phyloP scores from a whole-genome alignment of 2,888 invertebrate species.

The Lasioglossum morio region DNA sequence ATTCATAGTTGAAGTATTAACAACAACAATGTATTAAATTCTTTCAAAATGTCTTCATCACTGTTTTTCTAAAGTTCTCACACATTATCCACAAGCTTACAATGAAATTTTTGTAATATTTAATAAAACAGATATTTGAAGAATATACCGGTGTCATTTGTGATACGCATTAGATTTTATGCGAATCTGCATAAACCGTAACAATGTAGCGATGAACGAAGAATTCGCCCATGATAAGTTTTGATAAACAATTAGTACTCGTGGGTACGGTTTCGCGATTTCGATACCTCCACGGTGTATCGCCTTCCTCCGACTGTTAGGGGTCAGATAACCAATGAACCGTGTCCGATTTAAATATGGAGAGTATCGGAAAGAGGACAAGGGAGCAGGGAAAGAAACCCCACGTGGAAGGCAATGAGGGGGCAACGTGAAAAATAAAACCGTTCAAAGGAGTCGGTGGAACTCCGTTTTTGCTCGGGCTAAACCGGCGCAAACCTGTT shows the following conservation, averaged over 20 bases:
- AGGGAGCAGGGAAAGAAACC: constrained; percentile 2
- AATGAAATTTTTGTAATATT: background rate
- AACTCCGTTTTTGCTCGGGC: constrained; percentile 60
- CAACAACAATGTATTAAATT: too few species aligned
- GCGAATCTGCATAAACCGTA: background rate
- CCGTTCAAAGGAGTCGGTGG: constrained; percentile 50
- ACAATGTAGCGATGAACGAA: background rate
- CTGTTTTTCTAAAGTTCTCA: background rate
- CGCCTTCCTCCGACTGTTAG: background rate
- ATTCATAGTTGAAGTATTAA: too few species aligned
- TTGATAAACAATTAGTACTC: background rate
- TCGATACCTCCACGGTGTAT: background rate
- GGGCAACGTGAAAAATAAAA: constrained; percentile 27
- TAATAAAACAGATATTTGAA: background rate
- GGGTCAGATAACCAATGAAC: background rate
- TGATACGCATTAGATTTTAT: too few species aligned
- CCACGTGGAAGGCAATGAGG: background rate
- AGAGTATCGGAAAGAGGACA: background rate
- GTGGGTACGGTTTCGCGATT: background rate
- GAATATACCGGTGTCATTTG: too few species aligned
- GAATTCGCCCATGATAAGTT: background rate
- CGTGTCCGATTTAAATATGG: constrained; percentile 12
- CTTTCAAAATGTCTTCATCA: too few species aligned
- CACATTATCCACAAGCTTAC: background rate
- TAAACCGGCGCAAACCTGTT: constrained; percentile 62